These are phyloP conservation scores for Neofelis nebulosa DNA, from an alignment of 2,113 vertebrate genomes.

Conservation along the genomic window DNA sequence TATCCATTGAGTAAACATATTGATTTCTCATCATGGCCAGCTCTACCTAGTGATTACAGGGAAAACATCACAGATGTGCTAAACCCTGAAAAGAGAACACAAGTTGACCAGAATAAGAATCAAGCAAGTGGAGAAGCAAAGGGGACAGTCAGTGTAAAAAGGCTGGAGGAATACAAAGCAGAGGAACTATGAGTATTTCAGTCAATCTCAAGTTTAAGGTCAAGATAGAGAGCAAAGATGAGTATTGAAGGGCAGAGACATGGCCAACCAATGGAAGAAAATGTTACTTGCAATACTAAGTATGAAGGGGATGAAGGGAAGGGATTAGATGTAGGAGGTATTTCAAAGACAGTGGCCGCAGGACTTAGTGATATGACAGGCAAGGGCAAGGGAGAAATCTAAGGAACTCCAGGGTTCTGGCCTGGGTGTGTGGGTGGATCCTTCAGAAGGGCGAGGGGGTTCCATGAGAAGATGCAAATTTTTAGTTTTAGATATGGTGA, in stretches of 20 bases:
- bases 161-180: neutral
- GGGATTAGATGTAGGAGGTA: neutral
- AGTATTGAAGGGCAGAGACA: neutral
- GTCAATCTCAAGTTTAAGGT: neutral
- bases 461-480: neutral
- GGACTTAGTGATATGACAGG: neutral
- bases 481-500: neutral
- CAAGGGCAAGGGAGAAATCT: neutral
- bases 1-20: neutral
- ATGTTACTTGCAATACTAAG: neutral
- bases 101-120: neutral
- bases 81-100: neutral
- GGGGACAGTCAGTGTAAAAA: neutral
- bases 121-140: neutral
- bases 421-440: neutral
- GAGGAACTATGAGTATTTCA: neutral
- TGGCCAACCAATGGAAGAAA: neutral
- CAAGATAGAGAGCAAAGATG: neutral
- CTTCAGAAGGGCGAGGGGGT: neutral
- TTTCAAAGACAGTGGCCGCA: neutral
- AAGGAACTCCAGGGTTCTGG: neutral
- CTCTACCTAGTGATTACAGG: neutral
- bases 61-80: neutral
- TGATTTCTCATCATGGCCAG: neutral
- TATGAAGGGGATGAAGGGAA: neutral